Conservation (phyloP, 1,140 invertebrate species). For the Drosophila pseudoananassae region DNA sequence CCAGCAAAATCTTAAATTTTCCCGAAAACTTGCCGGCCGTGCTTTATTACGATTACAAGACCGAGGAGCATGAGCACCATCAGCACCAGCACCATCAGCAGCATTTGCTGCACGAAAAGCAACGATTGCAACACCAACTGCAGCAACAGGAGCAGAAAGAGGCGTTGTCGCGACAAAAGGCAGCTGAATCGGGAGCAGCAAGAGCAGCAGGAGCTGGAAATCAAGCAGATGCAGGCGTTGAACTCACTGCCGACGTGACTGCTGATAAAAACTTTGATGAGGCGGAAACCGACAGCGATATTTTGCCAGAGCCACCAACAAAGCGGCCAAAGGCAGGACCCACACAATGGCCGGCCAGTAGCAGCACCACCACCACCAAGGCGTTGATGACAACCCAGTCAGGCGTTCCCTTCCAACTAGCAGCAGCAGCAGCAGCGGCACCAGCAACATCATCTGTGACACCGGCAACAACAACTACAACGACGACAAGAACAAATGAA, state of each 20-base stretch:
- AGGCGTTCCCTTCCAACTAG: conserved; percentile 4
- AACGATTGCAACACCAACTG: conserved; percentile 54
- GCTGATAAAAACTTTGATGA: conserved; percentile 79
- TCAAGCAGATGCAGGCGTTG: conserved; percentile 37
- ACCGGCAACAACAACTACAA: conserved; percentile 29
- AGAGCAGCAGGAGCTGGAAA: conserved; percentile 18
- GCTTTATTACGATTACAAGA: conserved; percentile 82
- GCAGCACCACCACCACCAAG: conserved; percentile 26
- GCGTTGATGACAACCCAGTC: conserved; percentile 36
- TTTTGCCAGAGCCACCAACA: conserved; percentile 81
- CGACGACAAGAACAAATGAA: conserved; percentile 48
- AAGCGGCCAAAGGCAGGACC: conserved; percentile 64
- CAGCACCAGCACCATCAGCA: conserved; percentile 82
- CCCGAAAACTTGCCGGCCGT: conserved; percentile 79
- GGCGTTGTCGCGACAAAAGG: conserved; percentile 49
- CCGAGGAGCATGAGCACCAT: conserved; percentile 81
- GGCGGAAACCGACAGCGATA: conserved; percentile 82
- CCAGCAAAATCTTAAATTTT: conserved; percentile 79
- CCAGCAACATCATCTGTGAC: conserved; percentile 20
- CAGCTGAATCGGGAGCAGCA: conserved; percentile 31
- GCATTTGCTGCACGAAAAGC: conserved; percentile 77
- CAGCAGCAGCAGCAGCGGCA: conserved; percentile 25
- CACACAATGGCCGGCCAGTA: conserved; percentile 43
- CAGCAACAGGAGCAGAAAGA: conserved; percentile 54
- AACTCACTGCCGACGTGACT: conserved; percentile 47